Percentiles rank a stretch among this genome's conserved stretches.
Evolutionary conservation across 2,797 vertebrate species (phyloP).

Genomic region (Acropternis orthonyx): DNA sequence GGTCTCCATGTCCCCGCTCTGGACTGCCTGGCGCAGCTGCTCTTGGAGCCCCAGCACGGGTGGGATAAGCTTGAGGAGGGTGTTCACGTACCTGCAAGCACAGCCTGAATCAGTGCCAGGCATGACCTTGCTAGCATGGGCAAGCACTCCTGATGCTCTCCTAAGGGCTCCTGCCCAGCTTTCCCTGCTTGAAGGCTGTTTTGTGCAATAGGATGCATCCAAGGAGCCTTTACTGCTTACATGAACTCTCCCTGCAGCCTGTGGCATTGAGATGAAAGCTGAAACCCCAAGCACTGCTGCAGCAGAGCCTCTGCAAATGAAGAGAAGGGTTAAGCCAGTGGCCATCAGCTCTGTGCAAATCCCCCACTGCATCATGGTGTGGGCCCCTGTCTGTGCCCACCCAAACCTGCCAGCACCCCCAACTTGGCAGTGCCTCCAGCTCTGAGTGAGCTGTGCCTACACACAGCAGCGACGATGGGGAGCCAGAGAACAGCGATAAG

Average conservation of each 20-base stretch:
- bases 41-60: conserved; percentile 94
- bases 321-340: neutral
- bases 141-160: neutral
- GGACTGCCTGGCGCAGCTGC: conserved; percentile 92
- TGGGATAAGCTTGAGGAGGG: conserved; percentile 94
- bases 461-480: rapidly evolving
- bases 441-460: rapidly evolving
- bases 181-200: neutral
- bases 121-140: neutral
- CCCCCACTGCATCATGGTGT: rapidly evolving
- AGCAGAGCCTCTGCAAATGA: neutral
- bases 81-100: conserved; percentile 91
- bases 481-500: neutral
- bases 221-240: neutral
- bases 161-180: neutral
- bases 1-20: conserved; percentile 98
- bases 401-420: neutral
- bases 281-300: neutral
- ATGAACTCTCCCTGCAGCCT: neutral
- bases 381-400: neutral
- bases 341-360: neutral
- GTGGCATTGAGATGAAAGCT: neutral
- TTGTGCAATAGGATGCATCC: neutral
- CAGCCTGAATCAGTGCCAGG: neutral
- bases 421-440: neutral